Evolutionary conservation across 2,797 vertebrate species (phyloP).

Genomic region (Threskiornis aethiopicus): DNA sequence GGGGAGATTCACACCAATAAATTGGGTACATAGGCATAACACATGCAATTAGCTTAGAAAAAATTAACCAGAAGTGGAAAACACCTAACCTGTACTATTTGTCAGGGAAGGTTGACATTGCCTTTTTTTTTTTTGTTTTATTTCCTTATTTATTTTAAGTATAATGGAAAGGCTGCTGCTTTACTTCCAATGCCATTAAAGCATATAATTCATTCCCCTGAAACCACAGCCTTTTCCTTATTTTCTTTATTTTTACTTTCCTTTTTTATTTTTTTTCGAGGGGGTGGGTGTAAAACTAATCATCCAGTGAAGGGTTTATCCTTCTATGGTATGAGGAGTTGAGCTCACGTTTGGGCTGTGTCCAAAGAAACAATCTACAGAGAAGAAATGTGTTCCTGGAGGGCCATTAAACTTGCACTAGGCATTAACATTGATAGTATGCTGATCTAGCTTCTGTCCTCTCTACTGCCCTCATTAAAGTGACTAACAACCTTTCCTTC

Average conservation of each 20-base stretch:
- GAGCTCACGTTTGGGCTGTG: conserved; percentile 31
- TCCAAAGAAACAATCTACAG: conserved; percentile 1
- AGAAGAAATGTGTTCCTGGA: background rate
- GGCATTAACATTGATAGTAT: background rate
- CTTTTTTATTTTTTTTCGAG: background rate
- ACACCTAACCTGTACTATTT: background rate
- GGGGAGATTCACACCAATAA: background rate
- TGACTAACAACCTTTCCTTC: background rate
- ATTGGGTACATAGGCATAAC: background rate
- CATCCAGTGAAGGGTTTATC: background rate
- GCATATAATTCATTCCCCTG: background rate
- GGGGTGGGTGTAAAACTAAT: background rate
- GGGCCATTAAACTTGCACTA: background rate
- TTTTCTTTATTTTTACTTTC: background rate
- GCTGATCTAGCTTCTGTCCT: conserved; percentile 33
- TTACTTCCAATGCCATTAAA: background rate
- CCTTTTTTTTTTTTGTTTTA: background rate
- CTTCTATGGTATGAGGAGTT: background rate
- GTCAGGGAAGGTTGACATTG: background rate
- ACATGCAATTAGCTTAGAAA: background rate
- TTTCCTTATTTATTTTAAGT: conserved; percentile 5
- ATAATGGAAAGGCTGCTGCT: background rate
- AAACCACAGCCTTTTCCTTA: background rate
- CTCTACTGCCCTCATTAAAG: background rate
- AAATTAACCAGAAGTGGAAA: background rate